phyloP scores from a whole-genome alignment of 1,140 invertebrate genomes.

The Dryas iulia region DNA sequence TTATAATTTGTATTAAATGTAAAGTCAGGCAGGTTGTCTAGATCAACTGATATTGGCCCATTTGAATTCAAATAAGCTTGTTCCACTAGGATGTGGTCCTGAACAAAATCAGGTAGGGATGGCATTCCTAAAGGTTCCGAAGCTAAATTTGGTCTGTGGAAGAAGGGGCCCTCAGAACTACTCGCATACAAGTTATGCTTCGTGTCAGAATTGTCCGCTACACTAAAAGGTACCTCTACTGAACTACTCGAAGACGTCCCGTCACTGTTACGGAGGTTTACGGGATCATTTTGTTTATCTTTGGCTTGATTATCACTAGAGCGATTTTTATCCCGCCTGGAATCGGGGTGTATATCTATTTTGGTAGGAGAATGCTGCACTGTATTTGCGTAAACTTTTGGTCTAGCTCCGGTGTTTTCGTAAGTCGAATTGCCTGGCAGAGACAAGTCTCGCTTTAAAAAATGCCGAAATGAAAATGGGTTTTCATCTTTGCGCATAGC shows the following conservation, averaged over 20 bases:
- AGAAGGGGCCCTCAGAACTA: conserved; percentile 60
- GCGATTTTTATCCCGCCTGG: conserved; percentile 57
- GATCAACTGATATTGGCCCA: conserved; percentile 72
- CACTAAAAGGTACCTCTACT: conserved; percentile 73
- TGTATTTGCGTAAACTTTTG: conserved; percentile 73
- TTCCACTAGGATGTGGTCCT: conserved; percentile 84
- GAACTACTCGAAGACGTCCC: conserved; percentile 71
- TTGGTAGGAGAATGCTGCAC: conserved; percentile 72
- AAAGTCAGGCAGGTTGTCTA: conserved; percentile 83
- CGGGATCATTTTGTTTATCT: conserved; percentile 59
- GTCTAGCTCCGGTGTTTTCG: conserved; percentile 76
- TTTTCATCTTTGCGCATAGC: conserved; percentile 84
- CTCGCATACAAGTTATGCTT: conserved; percentile 70
- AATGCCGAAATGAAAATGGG: conserved; percentile 91
- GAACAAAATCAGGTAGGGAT: conserved; percentile 84
- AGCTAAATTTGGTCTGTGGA: conserved; percentile 66
- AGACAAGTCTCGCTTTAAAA: conserved; percentile 83
- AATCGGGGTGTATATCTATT: conserved; percentile 57
- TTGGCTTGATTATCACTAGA: conserved; percentile 65
- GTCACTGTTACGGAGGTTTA: conserved; percentile 59
- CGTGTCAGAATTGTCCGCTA: conserved; percentile 67
- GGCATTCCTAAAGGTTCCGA: conserved; percentile 75
- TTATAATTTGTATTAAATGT: conserved; percentile 78
- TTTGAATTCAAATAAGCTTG: conserved; percentile 81
- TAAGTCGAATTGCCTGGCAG: conserved; percentile 74